These are phyloP conservation scores for Lonchura striata DNA, from an alignment of 2,113 vertebrate genomes.

Conservation along the genomic window DNA sequence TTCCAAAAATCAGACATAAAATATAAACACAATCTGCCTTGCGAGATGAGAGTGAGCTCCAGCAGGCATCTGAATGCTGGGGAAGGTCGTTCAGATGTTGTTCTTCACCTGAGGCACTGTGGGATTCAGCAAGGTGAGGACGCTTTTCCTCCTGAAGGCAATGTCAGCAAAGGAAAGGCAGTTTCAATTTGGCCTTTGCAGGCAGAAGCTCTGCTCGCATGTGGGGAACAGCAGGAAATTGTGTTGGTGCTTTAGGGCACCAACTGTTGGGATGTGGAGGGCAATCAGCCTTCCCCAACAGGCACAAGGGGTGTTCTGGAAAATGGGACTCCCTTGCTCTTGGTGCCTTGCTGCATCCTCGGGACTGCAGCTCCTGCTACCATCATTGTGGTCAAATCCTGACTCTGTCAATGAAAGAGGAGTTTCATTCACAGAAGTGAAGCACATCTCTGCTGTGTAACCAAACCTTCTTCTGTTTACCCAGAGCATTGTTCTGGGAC, in stretches of 20 bases:
- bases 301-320: not conserved
- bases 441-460: not conserved
- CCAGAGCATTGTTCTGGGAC: not conserved
- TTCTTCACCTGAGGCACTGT: not conserved
- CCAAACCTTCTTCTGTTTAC: not conserved
- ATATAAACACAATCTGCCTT: not conserved
- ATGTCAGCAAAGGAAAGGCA: not conserved
- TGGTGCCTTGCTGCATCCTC: not conserved
- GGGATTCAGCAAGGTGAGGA: not conserved
- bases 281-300: rapidly evolving
- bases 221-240: not conserved
- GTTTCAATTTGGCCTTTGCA: not conserved
- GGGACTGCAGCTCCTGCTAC: not conserved
- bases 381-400: not conserved
- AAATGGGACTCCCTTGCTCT: not conserved
- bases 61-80: not conserved
- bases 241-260: not conserved
- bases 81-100: not conserved
- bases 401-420: not conserved
- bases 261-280: not conserved
- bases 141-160: not conserved
- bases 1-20: not conserved
- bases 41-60: not conserved
- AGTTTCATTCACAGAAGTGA: not conserved
- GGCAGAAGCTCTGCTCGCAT: not conserved